A percentile compares a stretch with the other conserved stretches of the same genome.
phyloP scores from a whole-genome alignment of 2,113 vertebrate species.

The Cichladusa arquata region DNA sequence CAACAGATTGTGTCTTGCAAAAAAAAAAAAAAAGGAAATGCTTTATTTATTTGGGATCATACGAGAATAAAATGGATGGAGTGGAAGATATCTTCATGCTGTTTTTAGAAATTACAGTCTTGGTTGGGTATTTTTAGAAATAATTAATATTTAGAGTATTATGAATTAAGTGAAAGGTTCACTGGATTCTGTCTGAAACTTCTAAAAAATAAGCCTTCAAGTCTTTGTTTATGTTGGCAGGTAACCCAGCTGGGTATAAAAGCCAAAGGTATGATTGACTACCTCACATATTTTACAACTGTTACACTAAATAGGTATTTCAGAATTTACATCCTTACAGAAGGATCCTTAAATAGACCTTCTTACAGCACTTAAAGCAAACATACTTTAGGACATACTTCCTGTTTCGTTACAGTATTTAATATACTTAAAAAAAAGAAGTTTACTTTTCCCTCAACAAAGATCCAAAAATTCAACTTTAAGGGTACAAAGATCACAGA shows the following conservation, averaged over 20 bases:
- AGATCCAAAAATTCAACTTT: not conserved
- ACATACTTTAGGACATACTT: constrained; percentile 4
- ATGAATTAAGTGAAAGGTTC: constrained; percentile 29
- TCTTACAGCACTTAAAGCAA: not conserved
- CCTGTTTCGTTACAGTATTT: constrained; percentile 31
- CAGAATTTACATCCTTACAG: constrained; percentile 29
- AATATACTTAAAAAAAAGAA: not conserved
- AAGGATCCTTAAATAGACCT: constrained; percentile 44
- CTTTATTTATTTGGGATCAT: not conserved
- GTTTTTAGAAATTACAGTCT: not conserved
- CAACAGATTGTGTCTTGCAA: not conserved
- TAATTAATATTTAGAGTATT: constrained; percentile 3
- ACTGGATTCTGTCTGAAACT: constrained; percentile 26
- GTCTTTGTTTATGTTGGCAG: constrained; percentile 54
- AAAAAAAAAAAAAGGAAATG: not conserved
- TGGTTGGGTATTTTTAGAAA: constrained; percentile 1
- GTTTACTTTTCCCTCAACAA: not conserved
- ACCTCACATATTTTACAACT: constrained; percentile 47
- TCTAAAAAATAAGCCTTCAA: constrained; percentile 47
- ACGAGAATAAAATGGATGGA: not conserved
- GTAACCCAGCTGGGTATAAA: constrained; percentile 5
- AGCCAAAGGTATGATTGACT: constrained; percentile 51
- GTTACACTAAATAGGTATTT: constrained; percentile 40
- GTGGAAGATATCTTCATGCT: not conserved
- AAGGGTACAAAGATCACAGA: not conserved